A percentile compares a stretch with the other conserved stretches of the same genome.
Evolutionary conservation across 2,888 invertebrate species (phyloP).

Genomic region (Sminthurinus aureus): DNA sequence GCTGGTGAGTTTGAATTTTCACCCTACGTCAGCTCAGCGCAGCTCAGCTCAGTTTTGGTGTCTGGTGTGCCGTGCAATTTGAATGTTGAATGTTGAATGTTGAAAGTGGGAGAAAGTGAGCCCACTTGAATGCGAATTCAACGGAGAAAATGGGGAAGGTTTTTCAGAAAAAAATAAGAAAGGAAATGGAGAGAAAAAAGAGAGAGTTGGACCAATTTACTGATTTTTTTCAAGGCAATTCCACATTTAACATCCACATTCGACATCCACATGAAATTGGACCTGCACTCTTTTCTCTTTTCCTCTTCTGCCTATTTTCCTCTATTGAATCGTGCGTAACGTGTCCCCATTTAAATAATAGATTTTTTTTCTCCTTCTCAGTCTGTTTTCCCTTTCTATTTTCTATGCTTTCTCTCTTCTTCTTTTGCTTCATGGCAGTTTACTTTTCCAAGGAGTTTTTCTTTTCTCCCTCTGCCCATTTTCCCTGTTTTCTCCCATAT

Average conservation of each 20-base stretch:
- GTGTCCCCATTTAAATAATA: conserved; percentile 42
- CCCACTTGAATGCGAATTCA: conserved; percentile 22
- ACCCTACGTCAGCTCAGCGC: no score
- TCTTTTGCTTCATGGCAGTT: background rate
- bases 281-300: background rate
- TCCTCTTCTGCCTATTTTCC: conserved; percentile 28
- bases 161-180: background rate
- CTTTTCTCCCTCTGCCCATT: background rate
- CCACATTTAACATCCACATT: background rate
- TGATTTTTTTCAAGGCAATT: conserved; percentile 38
- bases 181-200: background rate
- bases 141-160: background rate
- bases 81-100: conserved; percentile 18
- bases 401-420: conserved; percentile 2
- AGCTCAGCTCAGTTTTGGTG: background rate
- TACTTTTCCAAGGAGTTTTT: background rate
- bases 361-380: background rate
- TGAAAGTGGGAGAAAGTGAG: conserved; percentile 14
- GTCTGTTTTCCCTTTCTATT: background rate
- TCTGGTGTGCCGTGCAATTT: conserved; percentile 10
- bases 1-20: no score
- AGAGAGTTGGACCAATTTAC: conserved; percentile 31
- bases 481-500: no score
- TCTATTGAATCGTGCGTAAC: conserved; percentile 44
- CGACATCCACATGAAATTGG: no score